Percentiles rank a stretch among this genome's conserved stretches.
Conservation (phyloP, 2,113 vertebrate species). For the Scomber colias region DNA sequence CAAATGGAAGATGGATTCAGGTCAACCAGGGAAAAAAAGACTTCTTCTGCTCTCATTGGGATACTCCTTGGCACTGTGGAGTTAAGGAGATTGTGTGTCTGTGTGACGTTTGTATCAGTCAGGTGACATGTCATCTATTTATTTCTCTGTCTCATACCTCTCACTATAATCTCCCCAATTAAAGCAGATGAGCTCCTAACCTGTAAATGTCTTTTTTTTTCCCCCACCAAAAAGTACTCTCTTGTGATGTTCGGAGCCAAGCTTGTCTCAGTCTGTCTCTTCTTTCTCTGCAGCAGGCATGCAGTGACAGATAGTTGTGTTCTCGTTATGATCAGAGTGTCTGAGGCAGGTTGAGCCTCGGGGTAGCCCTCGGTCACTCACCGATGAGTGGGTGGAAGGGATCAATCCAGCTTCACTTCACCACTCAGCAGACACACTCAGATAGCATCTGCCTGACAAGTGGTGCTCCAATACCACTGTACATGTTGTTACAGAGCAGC, state of each 20-base stretch:
- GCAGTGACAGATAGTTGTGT: conserved; percentile 33
- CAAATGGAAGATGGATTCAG: conserved; percentile 50
- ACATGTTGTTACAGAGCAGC: conserved; percentile 71
- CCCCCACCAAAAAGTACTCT: not conserved
- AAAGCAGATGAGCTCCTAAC: conserved; percentile 32
- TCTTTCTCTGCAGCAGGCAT: conserved; percentile 30
- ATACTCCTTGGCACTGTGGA: conserved; percentile 30
- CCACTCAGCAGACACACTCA: conserved; percentile 55
- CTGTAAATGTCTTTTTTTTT: not conserved
- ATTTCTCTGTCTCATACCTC: not conserved
- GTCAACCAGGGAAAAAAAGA: conserved; percentile 36
- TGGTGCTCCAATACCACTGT: conserved; percentile 55
- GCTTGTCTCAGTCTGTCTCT: conserved; percentile 25
- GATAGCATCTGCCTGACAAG: conserved; percentile 57
- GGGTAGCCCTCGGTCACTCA: conserved; percentile 54
- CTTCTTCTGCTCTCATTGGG: conserved; percentile 11
- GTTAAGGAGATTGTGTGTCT: not conserved
- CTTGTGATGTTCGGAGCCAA: not conserved
- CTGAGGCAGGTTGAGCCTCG: conserved; percentile 54
- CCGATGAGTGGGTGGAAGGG: conserved; percentile 61
- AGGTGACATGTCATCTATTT: not conserved
- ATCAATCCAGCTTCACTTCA: conserved; percentile 58
- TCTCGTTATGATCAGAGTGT: conserved; percentile 50
- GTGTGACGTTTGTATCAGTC: not conserved
- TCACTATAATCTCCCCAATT: conserved; percentile 2